Conservation (phyloP, 2,113 vertebrate genomes). For the Oncorhynchus masou region DNA sequence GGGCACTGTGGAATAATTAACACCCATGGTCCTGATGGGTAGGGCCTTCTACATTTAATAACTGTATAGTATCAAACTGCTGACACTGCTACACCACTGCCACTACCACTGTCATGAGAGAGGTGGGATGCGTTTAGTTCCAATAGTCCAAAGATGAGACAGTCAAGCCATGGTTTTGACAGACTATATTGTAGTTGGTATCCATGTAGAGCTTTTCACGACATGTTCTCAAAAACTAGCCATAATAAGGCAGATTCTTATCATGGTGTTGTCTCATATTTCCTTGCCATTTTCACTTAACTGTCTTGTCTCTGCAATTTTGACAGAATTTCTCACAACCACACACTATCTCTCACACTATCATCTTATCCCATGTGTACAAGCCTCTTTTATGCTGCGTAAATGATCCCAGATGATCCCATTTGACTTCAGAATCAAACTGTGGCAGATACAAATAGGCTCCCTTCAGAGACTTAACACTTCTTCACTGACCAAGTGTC, state of each 20-base stretch:
- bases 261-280: no score
- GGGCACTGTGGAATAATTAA: conserved; percentile 54
- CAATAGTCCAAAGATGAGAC: no score
- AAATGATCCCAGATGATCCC: neutral
- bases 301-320: neutral
- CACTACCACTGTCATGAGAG: no score
- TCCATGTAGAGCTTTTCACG: no score
- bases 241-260: no score
- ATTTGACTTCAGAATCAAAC: conserved; percentile 5
- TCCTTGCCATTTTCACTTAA: no score
- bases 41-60: conserved; percentile 53
- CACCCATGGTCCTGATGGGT: conserved; percentile 53
- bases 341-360: conserved; percentile 7
- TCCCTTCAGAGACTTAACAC: neutral
- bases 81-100: no score
- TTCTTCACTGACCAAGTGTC: conserved; percentile 1
- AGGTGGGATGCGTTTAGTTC: no score
- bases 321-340: neutral
- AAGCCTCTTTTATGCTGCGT: conserved; percentile 2
- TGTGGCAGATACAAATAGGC: neutral
- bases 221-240: no score
- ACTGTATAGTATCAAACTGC: conserved; percentile 20
- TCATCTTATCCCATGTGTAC: neutral
- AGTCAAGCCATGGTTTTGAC: no score
- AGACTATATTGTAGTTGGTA: no score